Conservation (phyloP, 1,140 invertebrate genomes). For the Eriocheir sinensis region DNA sequence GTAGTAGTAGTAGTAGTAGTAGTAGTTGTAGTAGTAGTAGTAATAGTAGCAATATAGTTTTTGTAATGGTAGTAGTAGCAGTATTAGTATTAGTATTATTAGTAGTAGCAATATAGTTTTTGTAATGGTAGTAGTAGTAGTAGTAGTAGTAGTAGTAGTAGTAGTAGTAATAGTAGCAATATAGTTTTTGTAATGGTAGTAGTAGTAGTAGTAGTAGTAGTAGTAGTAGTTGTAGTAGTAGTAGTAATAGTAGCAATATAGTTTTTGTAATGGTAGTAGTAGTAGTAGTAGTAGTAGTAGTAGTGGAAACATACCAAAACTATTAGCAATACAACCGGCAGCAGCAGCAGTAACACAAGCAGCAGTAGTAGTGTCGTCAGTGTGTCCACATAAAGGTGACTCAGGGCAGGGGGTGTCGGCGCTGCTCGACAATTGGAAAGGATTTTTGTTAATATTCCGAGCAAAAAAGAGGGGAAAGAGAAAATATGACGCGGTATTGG, state of each 20-base stretch:
- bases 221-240: background rate
- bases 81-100: background rate
- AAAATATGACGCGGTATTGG: no score
- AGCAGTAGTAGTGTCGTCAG: no score
- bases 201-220: background rate
- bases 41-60: background rate
- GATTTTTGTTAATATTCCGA: no score
- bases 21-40: background rate
- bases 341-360: no score
- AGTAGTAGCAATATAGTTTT: background rate
- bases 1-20: background rate
- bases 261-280: background rate
- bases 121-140: background rate
- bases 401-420: no score
- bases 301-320: no score
- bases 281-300: no score
- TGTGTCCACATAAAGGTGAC: no score
- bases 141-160: conserved; percentile 23
- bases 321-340: no score
- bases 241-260: background rate
- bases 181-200: no score
- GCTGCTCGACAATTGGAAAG: no score
- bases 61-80: background rate
- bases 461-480: no score
- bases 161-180: background rate